Evolutionary conservation across 2,888 invertebrate genomes (phyloP), one percentile per base, ranked within the genome.

Genomic region (Epistrophe grossulariae): DNA sequence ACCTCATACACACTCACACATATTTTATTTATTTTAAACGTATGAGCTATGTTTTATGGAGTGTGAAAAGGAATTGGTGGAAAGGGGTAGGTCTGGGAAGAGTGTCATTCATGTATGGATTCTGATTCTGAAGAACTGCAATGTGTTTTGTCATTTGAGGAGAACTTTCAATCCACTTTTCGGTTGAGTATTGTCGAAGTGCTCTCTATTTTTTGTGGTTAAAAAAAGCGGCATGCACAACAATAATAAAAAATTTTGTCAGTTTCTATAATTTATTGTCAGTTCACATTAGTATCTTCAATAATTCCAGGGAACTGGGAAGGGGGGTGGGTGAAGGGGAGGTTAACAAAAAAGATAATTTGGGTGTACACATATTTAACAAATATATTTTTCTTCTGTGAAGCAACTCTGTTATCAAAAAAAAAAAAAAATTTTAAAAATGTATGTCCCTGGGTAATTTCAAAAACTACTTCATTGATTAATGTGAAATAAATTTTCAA

Each of bases 111-210:
- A 55, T 13, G 55, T 8, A 40, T 24, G 40, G 17, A 2, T 60
- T 60, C 40, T 40, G 40, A 4, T 38, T 11, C 3, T 38, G 19
- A 17, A 19, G 35, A 17, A 59, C 11, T 59, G 17, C 57, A 57
- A 35, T 31, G 17, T 59, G 38, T 55, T 55, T 38, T 59, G 59
- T 35, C 35, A 6, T 57, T n/a, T 35, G 4, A 17, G 35, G 6
- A 35, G 59, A 59, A 59, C 35, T 38, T 38, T 59, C 35, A 59
- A 17, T 59, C 17, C 11, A 59, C 11, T 59, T 59, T n/a, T 57
- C n/a, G 5, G 57, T 57, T 57, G 15, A 31, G 31, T 31, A 31
- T 31, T 31, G 15, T 7, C 17, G n/a, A n/a, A n/a, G 35, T 57
- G 24, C 15, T 24, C 19, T 15, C 11, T 19, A 50, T 24, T 66